Base-by-base conservation (phyloP, 1,140 invertebrate species). In the Armadillidium nasatum region DNA sequence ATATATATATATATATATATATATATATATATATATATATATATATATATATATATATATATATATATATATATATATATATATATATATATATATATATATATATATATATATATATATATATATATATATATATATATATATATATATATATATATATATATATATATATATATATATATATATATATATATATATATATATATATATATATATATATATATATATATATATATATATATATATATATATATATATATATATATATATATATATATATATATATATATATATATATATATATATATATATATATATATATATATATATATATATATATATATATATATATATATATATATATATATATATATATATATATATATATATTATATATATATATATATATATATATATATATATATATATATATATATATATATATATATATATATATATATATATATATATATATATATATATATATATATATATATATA, bases 351-450 rank as follows among this genome's bases (percentile, higher is more conserved):
- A 60, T 60, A 60, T 60, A 21, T 60, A 60, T 60, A 21, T 60
- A 60, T 60, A 60, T 60, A 21, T 60, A 60, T 60, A 60, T 60
- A 21, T 60, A 60, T 60, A 60, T 60, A 21, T 60, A 60, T 60
- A 60, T 60, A 21, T 60, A 60, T 60, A 60, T 60, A 21, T 60
- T 60, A 60, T 60, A 21, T 60, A 60, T 60, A 60, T 60, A 21
- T 60, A 60, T 60, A 60, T 60, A 60, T 60, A 60, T 60, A 21
- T 60, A 60, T 60, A 60, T 60, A 21, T 60, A 60, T 60, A 60
- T 60, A 21, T 21, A 60, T 60, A 60, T 60, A 21, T 60, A 60
- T 60, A 60, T 60, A 21, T 60, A 21, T 60, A 60, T 60, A 21
- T 60, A 60, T 60, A 60, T 21, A 60, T 60, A 21, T 60, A 60